Evolutionary conservation across 92 coral and sea anemone species (phyloP), one percentile per base, ranked within the genome.

Genomic region (Zoanthus solanderi): DNA sequence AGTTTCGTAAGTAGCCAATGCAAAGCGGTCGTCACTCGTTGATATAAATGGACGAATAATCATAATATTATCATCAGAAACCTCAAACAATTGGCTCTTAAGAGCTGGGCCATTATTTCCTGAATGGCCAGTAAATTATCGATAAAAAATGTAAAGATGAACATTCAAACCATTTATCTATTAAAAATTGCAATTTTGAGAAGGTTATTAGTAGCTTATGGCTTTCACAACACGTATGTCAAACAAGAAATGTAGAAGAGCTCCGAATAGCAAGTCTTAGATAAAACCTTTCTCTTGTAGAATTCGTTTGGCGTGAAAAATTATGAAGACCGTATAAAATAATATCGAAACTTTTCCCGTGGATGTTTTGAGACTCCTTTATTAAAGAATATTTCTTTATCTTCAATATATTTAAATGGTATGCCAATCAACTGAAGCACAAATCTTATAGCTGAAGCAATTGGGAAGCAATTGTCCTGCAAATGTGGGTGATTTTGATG

Each of bases 41-140:
- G 45, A 66, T 42, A 10, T 8, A 17, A 81, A 71, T 45, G 16
- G 66, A 66, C 53, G 58, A 65, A 31, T 46, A 28, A 65, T 81
- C n/a, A 81, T 23, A 48, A 77, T 47, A 66, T 66, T 65, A 81
- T 81, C 58, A 63, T 47, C 57, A 65, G 10, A 60, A 66, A 46
- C 85, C 75, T 81, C 85, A 66, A 68, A 10, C 76, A 81, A 81
- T 81, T 4, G 28, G 46, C 46, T 13, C 58, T 66, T 44, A 73
- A 66, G 56, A 65, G 75, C 61, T 45, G 60, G 6, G 75, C 61
- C 75, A 81, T 14, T 17, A 66, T 28, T 66, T 81, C 85, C 85
- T 81, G 75, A 45, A 18, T 66, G 85, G 85, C 65, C 14, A 81
- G 75, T 50, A 18, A 65, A 81, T 65, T 67, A 81, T 53, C 74